These are phyloP conservation scores for Xenopus borealis DNA, from an alignment of 2,113 vertebrate species.

Conservation along the genomic window DNA sequence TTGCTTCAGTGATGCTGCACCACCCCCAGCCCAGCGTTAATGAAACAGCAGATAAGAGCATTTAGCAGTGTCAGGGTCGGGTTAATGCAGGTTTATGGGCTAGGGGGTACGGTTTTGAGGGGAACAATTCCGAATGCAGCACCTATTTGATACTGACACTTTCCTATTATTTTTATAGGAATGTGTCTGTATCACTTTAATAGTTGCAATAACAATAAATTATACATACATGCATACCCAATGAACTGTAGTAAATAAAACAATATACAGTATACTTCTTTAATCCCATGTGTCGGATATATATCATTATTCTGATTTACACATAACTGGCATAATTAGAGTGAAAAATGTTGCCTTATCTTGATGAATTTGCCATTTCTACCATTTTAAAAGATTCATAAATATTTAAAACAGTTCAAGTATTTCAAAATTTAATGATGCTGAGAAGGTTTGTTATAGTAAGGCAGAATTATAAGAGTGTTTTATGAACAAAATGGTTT, in stretches of 20 bases:
- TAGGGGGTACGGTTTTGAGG: too few relatives aligned
- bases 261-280: slow-evolving; percentile 27
- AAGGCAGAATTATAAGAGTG: slow-evolving; percentile 37
- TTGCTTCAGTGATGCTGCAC: too few relatives aligned
- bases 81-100: too few relatives aligned
- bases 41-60: too few relatives aligned
- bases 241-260: slow-evolving; percentile 36
- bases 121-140: too few relatives aligned
- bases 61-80: too few relatives aligned
- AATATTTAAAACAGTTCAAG: slow-evolving; percentile 23
- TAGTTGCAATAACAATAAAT: slow-evolving; percentile 21
- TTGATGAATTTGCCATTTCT: slow-evolving; percentile 43
- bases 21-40: too few relatives aligned
- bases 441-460: slow-evolving; percentile 28
- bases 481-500: slow-evolving; percentile 47
- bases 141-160: too few relatives aligned
- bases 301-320: slow-evolving; percentile 43
- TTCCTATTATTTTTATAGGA: too few relatives aligned
- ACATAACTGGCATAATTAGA: slow-evolving; percentile 45
- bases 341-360: slow-evolving; percentile 38
- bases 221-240: slow-evolving; percentile 17
- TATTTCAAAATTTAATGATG: slow-evolving; percentile 45
- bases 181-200: too few relatives aligned
- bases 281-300: slow-evolving; percentile 42
- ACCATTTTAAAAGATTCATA: slow-evolving; percentile 40